These are phyloP conservation scores for Chanos chanos DNA, from an alignment of 2,797 vertebrate genomes.

Conservation along the genomic window DNA sequence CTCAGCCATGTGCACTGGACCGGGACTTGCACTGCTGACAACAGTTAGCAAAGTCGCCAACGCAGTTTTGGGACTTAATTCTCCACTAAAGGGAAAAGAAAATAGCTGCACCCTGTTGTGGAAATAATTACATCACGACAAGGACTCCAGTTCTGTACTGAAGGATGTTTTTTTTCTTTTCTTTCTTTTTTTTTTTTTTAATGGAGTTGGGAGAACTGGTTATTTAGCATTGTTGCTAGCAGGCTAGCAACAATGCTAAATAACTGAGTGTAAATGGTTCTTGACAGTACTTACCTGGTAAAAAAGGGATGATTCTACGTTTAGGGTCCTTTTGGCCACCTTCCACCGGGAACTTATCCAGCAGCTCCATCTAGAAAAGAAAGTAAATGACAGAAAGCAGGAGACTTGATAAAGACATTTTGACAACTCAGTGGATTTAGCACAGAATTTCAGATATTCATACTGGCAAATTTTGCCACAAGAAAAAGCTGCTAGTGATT, in stretches of 20 bases:
- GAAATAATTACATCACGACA: background rate
- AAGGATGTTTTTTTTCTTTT: too few relatives aligned
- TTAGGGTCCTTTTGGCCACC: slow-evolving; percentile 99
- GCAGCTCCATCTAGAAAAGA: slow-evolving; percentile 91
- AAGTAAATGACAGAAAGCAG: background rate
- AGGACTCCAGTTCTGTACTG: too few relatives aligned
- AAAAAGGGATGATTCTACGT: slow-evolving; percentile 94
- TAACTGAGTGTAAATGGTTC: background rate
- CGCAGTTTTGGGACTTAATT: background rate
- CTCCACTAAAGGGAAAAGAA: background rate
- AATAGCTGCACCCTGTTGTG: background rate
- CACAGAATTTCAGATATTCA: too few relatives aligned
- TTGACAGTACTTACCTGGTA: slow-evolving; percentile 80
- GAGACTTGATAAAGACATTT: background rate
- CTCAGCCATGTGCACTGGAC: too few relatives aligned
- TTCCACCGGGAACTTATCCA: slow-evolving; percentile 98
- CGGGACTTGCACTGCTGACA: background rate
- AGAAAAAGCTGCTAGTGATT: too few relatives aligned
- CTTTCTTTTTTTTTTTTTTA: too few relatives aligned
- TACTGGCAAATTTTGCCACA: too few relatives aligned
- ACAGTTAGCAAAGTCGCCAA: background rate
- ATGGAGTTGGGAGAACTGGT: too few relatives aligned
- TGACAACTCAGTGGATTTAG: too few relatives aligned
- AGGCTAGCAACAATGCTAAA: too few relatives aligned
- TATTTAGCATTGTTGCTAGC: too few relatives aligned